Conservation (phyloP, 2,797 vertebrate species). For the Apodemus agrarius region DNA sequence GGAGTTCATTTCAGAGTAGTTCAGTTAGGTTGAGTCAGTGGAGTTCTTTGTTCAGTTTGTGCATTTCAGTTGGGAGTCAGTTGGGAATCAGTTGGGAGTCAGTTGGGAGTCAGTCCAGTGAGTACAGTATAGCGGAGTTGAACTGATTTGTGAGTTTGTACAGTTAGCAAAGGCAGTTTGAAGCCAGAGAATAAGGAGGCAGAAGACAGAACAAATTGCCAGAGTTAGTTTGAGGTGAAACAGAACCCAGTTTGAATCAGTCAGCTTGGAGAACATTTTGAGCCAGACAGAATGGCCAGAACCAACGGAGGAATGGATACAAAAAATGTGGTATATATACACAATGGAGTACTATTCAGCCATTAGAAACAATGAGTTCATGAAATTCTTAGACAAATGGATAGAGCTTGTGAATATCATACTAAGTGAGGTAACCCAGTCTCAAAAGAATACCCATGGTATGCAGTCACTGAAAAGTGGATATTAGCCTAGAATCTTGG, state of each 20-base stretch:
- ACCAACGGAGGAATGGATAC: too few relatives aligned
- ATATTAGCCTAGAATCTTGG: too few relatives aligned
- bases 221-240: background rate
- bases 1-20: background rate
- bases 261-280: background rate
- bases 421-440: too few relatives aligned
- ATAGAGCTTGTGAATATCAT: too few relatives aligned
- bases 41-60: background rate
- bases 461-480: too few relatives aligned
- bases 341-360: too few relatives aligned
- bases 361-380: too few relatives aligned
- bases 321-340: too few relatives aligned
- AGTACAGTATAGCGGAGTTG: background rate
- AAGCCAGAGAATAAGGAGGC: background rate
- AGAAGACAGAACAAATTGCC: background rate
- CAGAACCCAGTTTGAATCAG: background rate
- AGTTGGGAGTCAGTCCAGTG: background rate
- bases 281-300: background rate
- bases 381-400: too few relatives aligned
- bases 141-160: background rate
- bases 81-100: background rate
- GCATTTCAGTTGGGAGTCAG: background rate
- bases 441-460: too few relatives aligned
- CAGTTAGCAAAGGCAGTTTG: background rate
- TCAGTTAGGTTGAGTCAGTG: background rate